Evolutionary conservation across 2,797 vertebrate species (phyloP).

Genomic region (Pogonophryne albipinna): DNA sequence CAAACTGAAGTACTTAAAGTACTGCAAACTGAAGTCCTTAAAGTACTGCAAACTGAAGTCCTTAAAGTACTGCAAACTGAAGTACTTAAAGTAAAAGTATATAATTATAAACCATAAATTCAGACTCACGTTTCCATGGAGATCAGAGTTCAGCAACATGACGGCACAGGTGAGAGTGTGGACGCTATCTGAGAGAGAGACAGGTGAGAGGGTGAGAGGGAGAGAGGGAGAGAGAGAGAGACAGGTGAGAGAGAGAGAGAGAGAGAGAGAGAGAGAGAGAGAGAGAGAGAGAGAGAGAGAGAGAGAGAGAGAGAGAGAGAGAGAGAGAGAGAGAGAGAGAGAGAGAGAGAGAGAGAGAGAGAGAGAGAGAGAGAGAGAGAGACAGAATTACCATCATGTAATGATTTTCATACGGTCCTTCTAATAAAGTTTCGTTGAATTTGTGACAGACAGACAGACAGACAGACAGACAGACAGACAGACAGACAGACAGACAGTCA

Average conservation of each 20-base stretch:
- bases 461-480: not conserved
- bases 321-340: constrained; percentile 45
- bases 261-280: constrained; percentile 43
- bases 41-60: too few relatives aligned
- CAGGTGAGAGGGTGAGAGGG: not conserved
- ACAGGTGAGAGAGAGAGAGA: not conserved
- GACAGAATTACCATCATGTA: not conserved
- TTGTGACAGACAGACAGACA: not conserved
- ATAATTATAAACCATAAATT: not conserved
- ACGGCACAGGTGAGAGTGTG: constrained; percentile 97
- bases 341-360: too few relatives aligned
- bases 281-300: too few relatives aligned
- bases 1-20: too few relatives aligned
- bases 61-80: too few relatives aligned
- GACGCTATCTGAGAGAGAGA: constrained; percentile 87
- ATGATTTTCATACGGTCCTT: too few relatives aligned
- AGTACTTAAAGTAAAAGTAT: too few relatives aligned
- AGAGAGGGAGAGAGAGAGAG: not conserved
- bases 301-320: constrained; percentile 8
- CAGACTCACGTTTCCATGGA: constrained; percentile 97
- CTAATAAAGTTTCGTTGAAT: too few relatives aligned
- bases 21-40: too few relatives aligned
- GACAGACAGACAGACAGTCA: too few relatives aligned
- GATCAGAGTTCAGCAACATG: constrained; percentile 97
- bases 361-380: constrained; percentile 2